Percentiles rank a stretch among this genome's conserved stretches.
Conservation (phyloP, 2,888 invertebrate species). For the Noctua janthina region DNA sequence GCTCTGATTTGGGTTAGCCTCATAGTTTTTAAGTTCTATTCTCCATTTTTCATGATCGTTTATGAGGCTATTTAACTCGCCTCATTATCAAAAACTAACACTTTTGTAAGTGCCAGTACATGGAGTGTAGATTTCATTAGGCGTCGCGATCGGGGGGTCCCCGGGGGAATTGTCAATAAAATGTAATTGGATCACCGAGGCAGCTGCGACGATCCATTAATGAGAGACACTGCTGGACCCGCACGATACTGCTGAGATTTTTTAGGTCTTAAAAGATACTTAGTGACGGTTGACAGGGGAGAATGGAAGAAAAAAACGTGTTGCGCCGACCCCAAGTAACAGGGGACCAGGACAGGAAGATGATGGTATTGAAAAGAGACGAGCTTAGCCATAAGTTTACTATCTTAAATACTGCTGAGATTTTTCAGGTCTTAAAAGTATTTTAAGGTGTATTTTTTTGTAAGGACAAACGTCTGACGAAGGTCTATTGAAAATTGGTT, state of each 20-base stretch:
- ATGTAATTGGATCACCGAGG: conserved; percentile 77
- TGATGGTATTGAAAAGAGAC: not conserved
- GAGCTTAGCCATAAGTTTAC: not conserved
- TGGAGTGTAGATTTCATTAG: conserved; percentile 73
- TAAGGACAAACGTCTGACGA: not conserved
- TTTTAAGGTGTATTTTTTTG: not conserved
- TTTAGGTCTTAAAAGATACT: not conserved
- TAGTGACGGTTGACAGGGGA: not conserved
- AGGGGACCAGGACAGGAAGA: not conserved
- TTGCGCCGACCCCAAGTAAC: not conserved
- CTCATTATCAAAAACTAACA: not conserved
- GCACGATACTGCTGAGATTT: conserved; percentile 26
- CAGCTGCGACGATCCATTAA: conserved; percentile 79
- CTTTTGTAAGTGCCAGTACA: conserved; percentile 56
- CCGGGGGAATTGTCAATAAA: conserved; percentile 78
- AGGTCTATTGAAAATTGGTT: not conserved
- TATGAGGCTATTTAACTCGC: not conserved
- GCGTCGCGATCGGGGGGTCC: conserved; percentile 58
- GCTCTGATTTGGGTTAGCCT: not conserved
- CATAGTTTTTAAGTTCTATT: not conserved
- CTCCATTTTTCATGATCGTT: not conserved
- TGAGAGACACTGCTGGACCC: conserved; percentile 58
- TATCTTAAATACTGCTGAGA: not conserved
- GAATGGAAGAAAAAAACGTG: not conserved
- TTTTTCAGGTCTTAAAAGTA: conserved; percentile 27